These are phyloP conservation scores for Nemopilema nomurai DNA, from an alignment of 30 jellyfish, hydroid and myxozoan species.

Conservation along the genomic window DNA sequence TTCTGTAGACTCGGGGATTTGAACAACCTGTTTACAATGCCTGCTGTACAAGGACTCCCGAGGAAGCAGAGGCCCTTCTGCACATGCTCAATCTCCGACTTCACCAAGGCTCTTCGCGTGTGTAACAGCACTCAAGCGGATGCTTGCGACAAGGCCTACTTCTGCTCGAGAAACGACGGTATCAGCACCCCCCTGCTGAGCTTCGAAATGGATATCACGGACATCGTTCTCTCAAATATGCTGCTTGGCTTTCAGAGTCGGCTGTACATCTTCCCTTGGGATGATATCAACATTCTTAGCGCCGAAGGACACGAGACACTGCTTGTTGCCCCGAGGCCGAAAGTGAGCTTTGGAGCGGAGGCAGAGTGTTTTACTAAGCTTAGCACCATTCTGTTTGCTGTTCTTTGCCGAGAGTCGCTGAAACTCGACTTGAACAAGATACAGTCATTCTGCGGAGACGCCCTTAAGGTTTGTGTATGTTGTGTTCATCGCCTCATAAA, in stretches of 20 bases:
- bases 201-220: constrained; percentile 75
- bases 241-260: constrained; percentile 53
- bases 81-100: constrained; percentile 47
- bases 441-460: constrained; percentile 46
- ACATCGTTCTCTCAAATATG: constrained; percentile 64
- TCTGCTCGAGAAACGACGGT: constrained; percentile 62
- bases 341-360: constrained; percentile 17
- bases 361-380: constrained; percentile 33
- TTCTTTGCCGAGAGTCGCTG: constrained; percentile 62
- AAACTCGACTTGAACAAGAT: constrained; percentile 41
- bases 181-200: constrained; percentile 63
- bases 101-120: constrained; percentile 51
- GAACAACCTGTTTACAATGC: constrained; percentile 62
- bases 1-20: constrained; percentile 63
- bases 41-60: constrained; percentile 40
- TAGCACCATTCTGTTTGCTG: constrained; percentile 60
- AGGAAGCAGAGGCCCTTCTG: constrained; percentile 43
- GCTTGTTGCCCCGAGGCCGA: constrained; percentile 1
- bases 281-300: background rate
- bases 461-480: constrained; percentile 24
- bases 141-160: constrained; percentile 47
- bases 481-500: background rate
- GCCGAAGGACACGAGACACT: constrained; percentile 16
- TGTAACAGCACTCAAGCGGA: constrained; percentile 42
- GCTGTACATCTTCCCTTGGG: constrained; percentile 65